Evolutionary conservation across 1,140 invertebrate species (phyloP), one percentile per base, ranked within the genome.

Genomic region (Caenorhabditis latens): DNA sequence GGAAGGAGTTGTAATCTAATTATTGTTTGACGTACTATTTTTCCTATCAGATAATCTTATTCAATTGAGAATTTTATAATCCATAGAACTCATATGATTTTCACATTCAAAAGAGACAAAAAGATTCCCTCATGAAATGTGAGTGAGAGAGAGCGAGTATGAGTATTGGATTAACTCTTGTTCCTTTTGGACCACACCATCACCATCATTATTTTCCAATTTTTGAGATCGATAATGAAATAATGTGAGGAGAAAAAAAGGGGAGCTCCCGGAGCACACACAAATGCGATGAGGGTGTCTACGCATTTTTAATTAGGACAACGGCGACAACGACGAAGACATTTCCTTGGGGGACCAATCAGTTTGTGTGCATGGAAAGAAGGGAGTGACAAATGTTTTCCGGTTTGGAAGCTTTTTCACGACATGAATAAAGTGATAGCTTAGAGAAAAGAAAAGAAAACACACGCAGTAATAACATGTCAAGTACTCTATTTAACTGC

Each of bases 271-370:
- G 46, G 21, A 14, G 71, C 71, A 50, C 71, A 16, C 71, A 79
- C 71, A 50, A 79, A 79, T 79, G 43, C 46, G 71, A 79, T 79
- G 46, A 79, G 71, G 71, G 71, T 79, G 71, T 79, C 71, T 50
- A 79, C 71, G 71, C 71, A 79, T 79, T 50, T 79, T 79, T 79
- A 79, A 79, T 79, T 79, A 79, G 71, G 71, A 79, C 43, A 79
- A 79, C 43, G 71, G n/a, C 71, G 71, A 50, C 71, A 79, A 79
- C 71, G 71, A 71, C 65, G 57, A 71, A 71, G 65, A 43, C 71
- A 79, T 79, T 79, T 50, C 71, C 71, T 79, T 79, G 71, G 71
- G 46, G 71, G 71, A 79, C 71, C 71, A 79, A 79, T 79, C 71
- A 79, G 46, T 79, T 79, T 50, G 71, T 48, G 21, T n/a, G 71